Evolutionary conservation across 2,888 invertebrate species (phyloP).

Genomic region (Dendrolimus pini): DNA sequence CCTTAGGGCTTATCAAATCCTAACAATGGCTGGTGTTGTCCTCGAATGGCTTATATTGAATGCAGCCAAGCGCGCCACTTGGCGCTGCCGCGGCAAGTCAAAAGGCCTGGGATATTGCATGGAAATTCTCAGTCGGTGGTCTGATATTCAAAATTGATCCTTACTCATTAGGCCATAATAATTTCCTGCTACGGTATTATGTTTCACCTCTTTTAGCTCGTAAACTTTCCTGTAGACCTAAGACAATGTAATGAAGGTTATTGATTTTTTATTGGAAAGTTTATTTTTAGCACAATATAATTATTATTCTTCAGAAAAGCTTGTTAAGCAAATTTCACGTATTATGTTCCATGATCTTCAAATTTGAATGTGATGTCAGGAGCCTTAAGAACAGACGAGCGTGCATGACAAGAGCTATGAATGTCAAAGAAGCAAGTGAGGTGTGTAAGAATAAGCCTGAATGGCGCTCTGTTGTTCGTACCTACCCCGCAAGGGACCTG

Average conservation of each 20-base stretch:
- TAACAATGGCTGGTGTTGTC: constrained; percentile 44
- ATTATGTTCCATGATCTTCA: too few relatives aligned
- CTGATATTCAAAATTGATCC: constrained; percentile 33
- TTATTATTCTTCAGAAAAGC: too few relatives aligned
- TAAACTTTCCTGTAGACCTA: background rate
- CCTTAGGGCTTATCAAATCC: constrained; percentile 37
- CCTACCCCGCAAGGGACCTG: too few relatives aligned
- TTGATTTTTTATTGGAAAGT: too few relatives aligned
- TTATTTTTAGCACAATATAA: too few relatives aligned
- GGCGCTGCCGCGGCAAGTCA: constrained; percentile 47
- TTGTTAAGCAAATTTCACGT: too few relatives aligned
- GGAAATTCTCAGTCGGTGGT: constrained; percentile 51
- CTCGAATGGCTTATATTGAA: constrained; percentile 48
- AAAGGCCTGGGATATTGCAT: constrained; percentile 31
- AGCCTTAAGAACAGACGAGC: too few relatives aligned
- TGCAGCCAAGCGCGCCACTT: constrained; percentile 46
- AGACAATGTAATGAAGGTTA: background rate
- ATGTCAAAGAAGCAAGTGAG: too few relatives aligned
- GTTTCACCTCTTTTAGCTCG: background rate
- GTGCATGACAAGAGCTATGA: too few relatives aligned
- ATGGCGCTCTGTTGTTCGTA: too few relatives aligned
- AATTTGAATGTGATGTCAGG: too few relatives aligned
- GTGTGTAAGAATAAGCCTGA: too few relatives aligned
- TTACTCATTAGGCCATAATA: constrained; percentile 18
- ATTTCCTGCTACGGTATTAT: constrained; percentile 4